These are phyloP conservation scores for Ophraella communa DNA, from an alignment of 2,888 invertebrate species.

Conservation along the genomic window DNA sequence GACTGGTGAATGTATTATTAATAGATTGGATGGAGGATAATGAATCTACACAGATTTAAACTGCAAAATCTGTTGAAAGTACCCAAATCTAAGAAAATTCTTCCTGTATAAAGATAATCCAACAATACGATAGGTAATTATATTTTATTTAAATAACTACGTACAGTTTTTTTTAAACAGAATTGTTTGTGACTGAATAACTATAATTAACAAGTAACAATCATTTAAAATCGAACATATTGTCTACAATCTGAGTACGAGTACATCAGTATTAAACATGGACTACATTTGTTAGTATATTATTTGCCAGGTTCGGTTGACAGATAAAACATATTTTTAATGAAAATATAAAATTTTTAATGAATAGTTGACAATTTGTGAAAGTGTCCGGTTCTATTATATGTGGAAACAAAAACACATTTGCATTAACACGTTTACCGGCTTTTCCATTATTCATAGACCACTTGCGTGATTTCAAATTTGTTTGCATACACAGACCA, in stretches of 20 bases:
- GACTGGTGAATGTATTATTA: too few species aligned
- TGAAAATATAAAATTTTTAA: slow-evolving; percentile 15
- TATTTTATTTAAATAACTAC: too few species aligned
- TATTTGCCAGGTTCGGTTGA: not conserved
- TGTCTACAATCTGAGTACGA: not conserved
- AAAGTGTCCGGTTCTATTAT: slow-evolving; percentile 1
- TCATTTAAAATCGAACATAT: not conserved
- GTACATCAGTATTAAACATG: not conserved
- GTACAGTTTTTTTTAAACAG: not conserved
- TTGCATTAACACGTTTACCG: slow-evolving; percentile 27
- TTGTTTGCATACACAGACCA: slow-evolving; percentile 23
- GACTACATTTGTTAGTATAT: slow-evolving; percentile 12
- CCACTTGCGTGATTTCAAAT: slow-evolving; percentile 26
- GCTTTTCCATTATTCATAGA: slow-evolving; percentile 26
- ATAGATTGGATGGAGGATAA: too few species aligned
- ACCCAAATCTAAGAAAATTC: too few species aligned
- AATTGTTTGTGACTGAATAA: not conserved
- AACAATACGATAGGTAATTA: too few species aligned
- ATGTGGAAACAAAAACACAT: slow-evolving; percentile 25
- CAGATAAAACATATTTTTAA: slow-evolving; percentile 14
- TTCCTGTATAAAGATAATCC: too few species aligned
- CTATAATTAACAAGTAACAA: not conserved
- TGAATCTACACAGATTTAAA: too few species aligned
- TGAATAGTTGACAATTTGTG: slow-evolving; percentile 12
- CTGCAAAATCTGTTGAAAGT: too few species aligned